Evolutionary conservation across 2,797 vertebrate species (phyloP), one percentile per base, ranked within the genome.

Genomic region (Danio jaintianensis): DNA sequence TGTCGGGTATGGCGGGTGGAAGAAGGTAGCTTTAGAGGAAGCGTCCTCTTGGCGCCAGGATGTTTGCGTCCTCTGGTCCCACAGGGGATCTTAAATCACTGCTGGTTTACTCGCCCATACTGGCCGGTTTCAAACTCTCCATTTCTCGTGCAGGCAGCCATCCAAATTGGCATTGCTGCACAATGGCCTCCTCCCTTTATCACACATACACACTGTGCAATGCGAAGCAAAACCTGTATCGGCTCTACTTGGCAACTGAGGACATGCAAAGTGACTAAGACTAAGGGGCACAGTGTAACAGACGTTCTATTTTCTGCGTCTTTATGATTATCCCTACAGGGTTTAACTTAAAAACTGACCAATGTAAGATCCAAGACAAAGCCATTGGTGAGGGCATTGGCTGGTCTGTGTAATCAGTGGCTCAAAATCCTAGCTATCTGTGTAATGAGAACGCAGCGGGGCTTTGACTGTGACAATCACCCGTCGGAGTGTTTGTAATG

Each of bases 391-490:
- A 77, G 58, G 73, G 40, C 38, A 16, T 15, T 48, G 62, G 38
- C 40, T 63, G 50, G 48, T 73, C 50, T 71, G 16, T 63, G 22
- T 66, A 77, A 71, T 64, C 80, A 71, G 58, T 63, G 22, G 29
- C 9, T 76, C 50, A 3, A 62, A 80, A 80, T 70, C 40, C 48
- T 56, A 50, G 12, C 16, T 53, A 52, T 56, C 71, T 59, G 29
- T 63, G n/a, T 75, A 76, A 72, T 79, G 64, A 67, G 63, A 43
- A 48, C 12, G 16, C 75, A 42, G 18, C 15, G 22, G 43, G 47
- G 68, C 59, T 80, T 59, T 74, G 67, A 73, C 61, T 68, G 66
- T 52, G 75, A 71, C 56, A 53, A 78, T 81, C 47, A 79, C 29
- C 3, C 20, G 7, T 68, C 43, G 0, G 52, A 76, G 38, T 52